These are phyloP conservation scores for Pherbina coryleti DNA, from an alignment of 2,888 invertebrate species.

Conservation along the genomic window DNA sequence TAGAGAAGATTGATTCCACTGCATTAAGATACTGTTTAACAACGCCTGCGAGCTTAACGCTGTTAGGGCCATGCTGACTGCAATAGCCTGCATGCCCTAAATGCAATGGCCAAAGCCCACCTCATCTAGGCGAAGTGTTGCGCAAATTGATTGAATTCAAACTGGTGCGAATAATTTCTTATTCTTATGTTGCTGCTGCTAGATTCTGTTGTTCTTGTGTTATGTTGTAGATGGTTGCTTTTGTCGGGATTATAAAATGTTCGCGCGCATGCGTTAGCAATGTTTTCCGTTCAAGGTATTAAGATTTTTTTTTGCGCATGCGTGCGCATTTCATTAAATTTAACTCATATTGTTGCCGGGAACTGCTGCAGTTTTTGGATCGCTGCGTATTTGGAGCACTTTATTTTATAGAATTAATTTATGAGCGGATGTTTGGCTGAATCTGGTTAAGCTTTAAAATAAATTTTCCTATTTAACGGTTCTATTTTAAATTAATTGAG, in stretches of 20 bases:
- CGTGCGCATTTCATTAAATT: constrained; percentile 12
- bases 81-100: background rate
- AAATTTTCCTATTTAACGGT: constrained; percentile 3
- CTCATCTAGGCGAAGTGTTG: constrained; percentile 10
- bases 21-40: background rate
- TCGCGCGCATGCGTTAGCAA: too few relatives aligned
- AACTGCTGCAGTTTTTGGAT: background rate
- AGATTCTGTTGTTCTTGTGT: background rate
- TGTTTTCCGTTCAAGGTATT: too few relatives aligned
- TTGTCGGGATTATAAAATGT: background rate
- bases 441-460: background rate
- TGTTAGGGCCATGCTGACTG: background rate
- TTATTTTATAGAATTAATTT: background rate
- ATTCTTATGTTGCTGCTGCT: background rate
- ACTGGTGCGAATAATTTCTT: constrained; percentile 3
- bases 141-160: constrained; percentile 24
- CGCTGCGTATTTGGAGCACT: constrained; percentile 10
- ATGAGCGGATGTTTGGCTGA: background rate
- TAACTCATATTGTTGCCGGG: background rate
- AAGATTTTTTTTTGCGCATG: background rate
- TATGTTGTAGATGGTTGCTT: background rate
- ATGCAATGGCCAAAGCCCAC: background rate
- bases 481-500: background rate
- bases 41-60: background rate
- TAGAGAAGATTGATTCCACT: constrained; percentile 23